phyloP scores from a whole-genome alignment of 2,113 vertebrate species.

The Sarotherodon lohbergeri region DNA sequence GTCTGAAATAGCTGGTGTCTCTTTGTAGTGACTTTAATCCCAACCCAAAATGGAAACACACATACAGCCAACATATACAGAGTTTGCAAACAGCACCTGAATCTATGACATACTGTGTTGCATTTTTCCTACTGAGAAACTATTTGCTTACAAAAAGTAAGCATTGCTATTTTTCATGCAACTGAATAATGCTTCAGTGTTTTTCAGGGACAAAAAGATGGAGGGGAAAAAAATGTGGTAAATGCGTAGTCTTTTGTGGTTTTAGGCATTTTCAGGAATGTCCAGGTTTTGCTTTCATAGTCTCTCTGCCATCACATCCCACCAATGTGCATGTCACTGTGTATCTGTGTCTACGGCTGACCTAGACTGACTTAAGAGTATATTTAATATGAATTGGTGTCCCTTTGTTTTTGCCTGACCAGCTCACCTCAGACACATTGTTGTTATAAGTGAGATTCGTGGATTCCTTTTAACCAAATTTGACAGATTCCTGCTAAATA shows the following conservation, averaged over 20 bases:
- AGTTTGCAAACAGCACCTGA: not conserved
- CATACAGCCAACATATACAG: not conserved
- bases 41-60: slow-evolving; percentile 9
- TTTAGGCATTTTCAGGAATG: slow-evolving; percentile 15
- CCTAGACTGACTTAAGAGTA: not conserved
- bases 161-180: not conserved
- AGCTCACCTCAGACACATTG: not conserved
- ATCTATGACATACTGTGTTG: not conserved
- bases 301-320: not conserved
- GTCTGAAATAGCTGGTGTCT: slow-evolving; percentile 42
- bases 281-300: not conserved
- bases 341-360: not conserved
- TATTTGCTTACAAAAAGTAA: slow-evolving; percentile 23
- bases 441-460: not conserved
- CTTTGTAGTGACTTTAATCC: slow-evolving; percentile 44
- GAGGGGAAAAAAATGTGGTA: not conserved
- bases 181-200: not conserved
- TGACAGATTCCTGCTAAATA: not conserved
- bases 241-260: not conserved
- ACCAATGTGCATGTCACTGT: not conserved
- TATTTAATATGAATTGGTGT: not conserved
- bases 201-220: not conserved
- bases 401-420: not conserved
- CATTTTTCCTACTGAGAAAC: slow-evolving; percentile 29
- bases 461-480: not conserved